Evolutionary conservation across 2,888 invertebrate species (phyloP).

Genomic region (Cheilosia vulpina): DNA sequence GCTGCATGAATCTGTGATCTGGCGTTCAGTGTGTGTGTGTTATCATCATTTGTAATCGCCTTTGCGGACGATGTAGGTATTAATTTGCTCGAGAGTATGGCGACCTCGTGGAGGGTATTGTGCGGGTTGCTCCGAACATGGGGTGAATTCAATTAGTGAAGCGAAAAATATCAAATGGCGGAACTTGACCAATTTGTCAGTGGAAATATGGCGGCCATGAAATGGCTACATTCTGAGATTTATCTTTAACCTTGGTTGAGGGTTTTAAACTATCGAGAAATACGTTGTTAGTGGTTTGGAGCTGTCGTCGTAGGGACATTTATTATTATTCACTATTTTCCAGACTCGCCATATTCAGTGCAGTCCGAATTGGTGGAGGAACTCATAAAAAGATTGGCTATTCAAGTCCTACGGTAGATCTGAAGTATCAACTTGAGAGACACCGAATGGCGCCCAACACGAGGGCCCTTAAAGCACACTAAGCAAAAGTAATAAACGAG

Average conservation of each 20-base stretch:
- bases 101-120: constrained; percentile 7
- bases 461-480: too few species aligned
- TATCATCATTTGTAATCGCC: constrained; percentile 62
- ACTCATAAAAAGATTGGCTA: too few species aligned
- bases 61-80: constrained; percentile 50
- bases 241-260: constrained; percentile 16
- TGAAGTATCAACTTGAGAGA: too few species aligned
- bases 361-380: too few species aligned
- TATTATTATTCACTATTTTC: neutral
- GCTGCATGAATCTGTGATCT: neutral
- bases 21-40: constrained; percentile 8
- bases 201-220: neutral
- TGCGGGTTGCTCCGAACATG: constrained; percentile 29
- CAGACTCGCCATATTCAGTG: too few species aligned
- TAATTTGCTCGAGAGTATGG: constrained; percentile 41
- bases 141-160: constrained; percentile 43
- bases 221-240: constrained; percentile 37
- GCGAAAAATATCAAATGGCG: constrained; percentile 19
- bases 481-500: too few species aligned
- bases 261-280: neutral
- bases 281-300: neutral
- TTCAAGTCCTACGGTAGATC: too few species aligned
- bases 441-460: too few species aligned
- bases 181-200: constrained; percentile 40
- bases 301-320: neutral